Percentiles rank a stretch among this genome's conserved stretches.
phyloP scores from a whole-genome alignment of 2,113 vertebrate species.

The Ciconia stormi region DNA sequence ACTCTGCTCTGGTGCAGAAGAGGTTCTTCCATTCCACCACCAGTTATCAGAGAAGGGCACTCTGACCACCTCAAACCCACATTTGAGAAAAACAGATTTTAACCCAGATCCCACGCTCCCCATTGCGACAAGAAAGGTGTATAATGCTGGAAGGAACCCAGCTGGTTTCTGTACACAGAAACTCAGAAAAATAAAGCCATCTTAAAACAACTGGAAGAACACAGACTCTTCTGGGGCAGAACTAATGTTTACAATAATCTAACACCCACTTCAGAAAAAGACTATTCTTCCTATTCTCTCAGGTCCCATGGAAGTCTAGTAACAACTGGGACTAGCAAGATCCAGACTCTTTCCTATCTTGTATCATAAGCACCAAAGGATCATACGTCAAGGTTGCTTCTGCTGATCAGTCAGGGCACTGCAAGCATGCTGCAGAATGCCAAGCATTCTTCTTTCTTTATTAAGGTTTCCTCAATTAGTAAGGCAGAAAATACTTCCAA shows the following conservation, averaged over 20 bases:
- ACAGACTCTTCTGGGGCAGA: rapidly evolving
- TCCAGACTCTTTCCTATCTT: neutral
- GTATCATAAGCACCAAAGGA: neutral
- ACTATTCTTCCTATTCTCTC: neutral
- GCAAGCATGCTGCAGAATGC: neutral
- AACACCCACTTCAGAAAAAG: neutral
- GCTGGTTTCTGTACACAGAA: neutral
- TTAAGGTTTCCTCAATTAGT: neutral
- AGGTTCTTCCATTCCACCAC: neutral
- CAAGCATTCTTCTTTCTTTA: neutral
- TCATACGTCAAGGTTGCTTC: neutral
- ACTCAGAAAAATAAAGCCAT: neutral
- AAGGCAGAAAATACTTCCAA: neutral
- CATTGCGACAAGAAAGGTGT: neutral
- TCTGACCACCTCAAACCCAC: neutral
- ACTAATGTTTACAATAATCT: neutral
- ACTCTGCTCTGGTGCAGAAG: neutral
- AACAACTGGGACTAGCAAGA: neutral
- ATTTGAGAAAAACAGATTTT: neutral
- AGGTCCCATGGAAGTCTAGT: neutral
- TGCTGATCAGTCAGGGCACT: neutral
- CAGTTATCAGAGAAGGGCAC: neutral
- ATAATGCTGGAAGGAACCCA: neutral
- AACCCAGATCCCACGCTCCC: neutral
- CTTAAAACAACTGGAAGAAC: neutral